phyloP scores from a whole-genome alignment of 2,888 invertebrate species.

The Empis livida region DNA sequence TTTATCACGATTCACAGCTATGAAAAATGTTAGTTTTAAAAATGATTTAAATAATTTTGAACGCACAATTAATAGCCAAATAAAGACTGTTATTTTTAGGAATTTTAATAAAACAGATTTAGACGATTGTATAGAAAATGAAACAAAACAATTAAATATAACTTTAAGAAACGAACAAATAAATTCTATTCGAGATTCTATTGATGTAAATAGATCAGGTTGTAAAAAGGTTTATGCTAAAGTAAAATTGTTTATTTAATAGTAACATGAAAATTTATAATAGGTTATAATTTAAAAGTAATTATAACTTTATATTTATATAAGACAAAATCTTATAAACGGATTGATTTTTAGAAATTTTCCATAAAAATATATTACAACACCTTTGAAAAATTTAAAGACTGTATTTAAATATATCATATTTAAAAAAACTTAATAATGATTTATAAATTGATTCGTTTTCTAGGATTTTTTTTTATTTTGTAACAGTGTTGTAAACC shows the following conservation, averaged over 20 bases:
- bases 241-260: slow-evolving; percentile 16
- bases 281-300: no score
- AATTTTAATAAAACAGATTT: slow-evolving; percentile 19
- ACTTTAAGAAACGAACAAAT: slow-evolving; percentile 14
- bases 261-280: no score
- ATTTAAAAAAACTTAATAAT: no score
- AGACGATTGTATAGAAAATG: slow-evolving; percentile 22
- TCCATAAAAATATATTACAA: no score
- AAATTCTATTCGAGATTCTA: slow-evolving; percentile 20
- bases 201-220: slow-evolving; percentile 21
- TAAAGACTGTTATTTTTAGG: slow-evolving; percentile 20
- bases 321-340: no score
- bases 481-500: no score
- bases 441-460: no score
- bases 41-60: slow-evolving; percentile 11
- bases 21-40: slow-evolving; percentile 9
- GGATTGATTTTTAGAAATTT: no score
- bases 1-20: slow-evolving; percentile 15
- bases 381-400: no score
- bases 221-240: slow-evolving; percentile 30
- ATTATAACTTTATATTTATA: no score
- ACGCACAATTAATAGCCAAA: slow-evolving; percentile 4
- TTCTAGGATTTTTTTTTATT: no score
- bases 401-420: no score
- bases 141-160: slow-evolving; percentile 15